phyloP scores from a whole-genome alignment of 2,113 vertebrate genomes.

The Anser brachyrhynchus region DNA sequence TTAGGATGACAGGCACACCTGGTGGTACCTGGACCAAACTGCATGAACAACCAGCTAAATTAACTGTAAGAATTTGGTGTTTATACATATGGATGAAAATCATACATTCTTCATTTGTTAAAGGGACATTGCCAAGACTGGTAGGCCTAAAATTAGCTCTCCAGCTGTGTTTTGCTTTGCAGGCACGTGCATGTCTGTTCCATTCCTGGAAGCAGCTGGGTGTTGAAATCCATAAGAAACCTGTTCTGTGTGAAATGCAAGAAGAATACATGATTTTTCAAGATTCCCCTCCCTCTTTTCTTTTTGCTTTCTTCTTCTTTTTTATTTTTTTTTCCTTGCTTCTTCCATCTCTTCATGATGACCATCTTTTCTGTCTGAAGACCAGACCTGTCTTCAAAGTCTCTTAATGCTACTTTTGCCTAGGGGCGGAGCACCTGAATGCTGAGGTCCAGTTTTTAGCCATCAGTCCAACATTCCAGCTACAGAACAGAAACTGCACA shows the following conservation, averaged over 20 bases:
- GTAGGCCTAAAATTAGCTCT: slow-evolving; percentile 69
- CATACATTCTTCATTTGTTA: slow-evolving; percentile 11
- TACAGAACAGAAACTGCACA: neutral
- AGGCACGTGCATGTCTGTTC: slow-evolving; percentile 70
- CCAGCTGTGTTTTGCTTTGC: slow-evolving; percentile 75
- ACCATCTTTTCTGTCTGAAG: neutral
- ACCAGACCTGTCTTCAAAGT: neutral
- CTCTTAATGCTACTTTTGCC: neutral
- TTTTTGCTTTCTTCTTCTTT: neutral
- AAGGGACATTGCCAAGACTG: slow-evolving; percentile 64
- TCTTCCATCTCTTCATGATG: neutral
- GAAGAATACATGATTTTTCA: neutral
- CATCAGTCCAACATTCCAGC: neutral
- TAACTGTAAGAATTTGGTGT: neutral
- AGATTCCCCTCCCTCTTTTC: neutral
- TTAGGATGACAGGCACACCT: neutral
- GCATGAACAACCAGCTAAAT: neutral
- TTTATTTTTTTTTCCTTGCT: neutral
- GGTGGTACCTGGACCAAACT: slow-evolving; percentile 1
- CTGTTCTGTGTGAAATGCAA: slow-evolving; percentile 21
- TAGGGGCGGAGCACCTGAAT: neutral
- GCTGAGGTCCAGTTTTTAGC: neutral
- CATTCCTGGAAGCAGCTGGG: slow-evolving; percentile 62
- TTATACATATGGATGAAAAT: neutral
- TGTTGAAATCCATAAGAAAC: slow-evolving; percentile 56